Evolutionary conservation across 2,888 invertebrate species (phyloP), one percentile per base, ranked within the genome.

Genomic region (Amiota communis): DNA sequence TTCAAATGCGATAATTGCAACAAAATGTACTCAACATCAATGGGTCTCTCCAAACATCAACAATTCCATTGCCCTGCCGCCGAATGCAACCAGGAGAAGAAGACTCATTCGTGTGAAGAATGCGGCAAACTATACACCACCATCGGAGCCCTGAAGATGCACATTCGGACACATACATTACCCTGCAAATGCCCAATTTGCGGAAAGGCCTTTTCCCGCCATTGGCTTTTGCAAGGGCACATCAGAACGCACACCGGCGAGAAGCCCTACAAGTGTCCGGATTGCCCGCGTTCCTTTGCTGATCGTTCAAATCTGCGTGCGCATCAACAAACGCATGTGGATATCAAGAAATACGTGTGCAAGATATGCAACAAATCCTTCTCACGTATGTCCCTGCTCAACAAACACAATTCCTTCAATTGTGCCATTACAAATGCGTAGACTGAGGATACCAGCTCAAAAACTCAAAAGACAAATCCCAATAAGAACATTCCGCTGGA

Each of bases 1-100:
- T 97, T 96, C 89, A 96, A 97, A 88, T 98, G 98, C 88, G 94
- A 95, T 0, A 95, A 96, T 86, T 98, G 98, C 89, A 94, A 95
- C 69, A 98, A 98, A 89, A 96, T 96, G 77, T 98, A 98, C 91
- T 97, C 98, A 0, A 98, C 98, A 0, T 96, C 96, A 87, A 97
- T 97, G 68, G 98, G 98, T 0, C 92, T 98, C 15, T 95, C 97
- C 1, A 98, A 98, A 90, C 98, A 98, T 88, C 94, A 96, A 76
- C 97, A 98, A 89, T 97, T 97, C 90, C 98, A 98, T 86, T 98
- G 98, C 89, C 94, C 95, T 0, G 96, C 96, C 0, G 93, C 95
- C 76, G 93, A 94, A 77, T 95, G 95, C 70, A 94, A 95, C 77
- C 92, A 94, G 68, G 95, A 96, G 71, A 94, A 97, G 89, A 97